phyloP scores from a whole-genome alignment of 2,113 vertebrate genomes.

The Corythornis cristatus region DNA sequence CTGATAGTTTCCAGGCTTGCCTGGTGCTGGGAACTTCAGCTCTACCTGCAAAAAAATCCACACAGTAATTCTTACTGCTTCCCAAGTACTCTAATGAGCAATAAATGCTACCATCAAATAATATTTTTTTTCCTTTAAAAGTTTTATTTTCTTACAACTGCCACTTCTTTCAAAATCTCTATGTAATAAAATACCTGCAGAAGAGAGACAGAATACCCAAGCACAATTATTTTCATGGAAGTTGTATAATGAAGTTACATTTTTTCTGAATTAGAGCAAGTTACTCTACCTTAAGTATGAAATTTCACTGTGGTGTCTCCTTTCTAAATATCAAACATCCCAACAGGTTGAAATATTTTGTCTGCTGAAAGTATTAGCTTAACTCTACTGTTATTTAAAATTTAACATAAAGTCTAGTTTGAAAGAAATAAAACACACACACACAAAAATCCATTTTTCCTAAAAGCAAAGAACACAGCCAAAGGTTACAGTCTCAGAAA shows the following conservation, averaged over 20 bases:
- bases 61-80: neutral
- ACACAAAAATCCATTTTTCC: neutral
- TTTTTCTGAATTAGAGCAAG: neutral
- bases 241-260: too few species aligned
- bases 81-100: neutral
- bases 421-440: neutral
- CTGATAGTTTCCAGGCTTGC: constrained; percentile 97
- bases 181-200: too few species aligned
- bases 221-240: too few species aligned
- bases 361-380: neutral
- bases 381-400: neutral
- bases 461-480: neutral
- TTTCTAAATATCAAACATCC: neutral
- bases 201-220: too few species aligned
- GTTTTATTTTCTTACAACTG: too few species aligned
- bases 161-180: too few species aligned
- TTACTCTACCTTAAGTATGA: neutral
- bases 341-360: neutral
- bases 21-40: constrained; percentile 97
- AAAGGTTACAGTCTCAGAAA: neutral
- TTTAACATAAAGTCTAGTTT: neutral
- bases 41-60: constrained; percentile 87
- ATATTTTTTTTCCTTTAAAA: too few species aligned
- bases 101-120: neutral
- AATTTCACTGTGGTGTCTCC: neutral